Percentiles rank a stretch among this genome's conserved stretches.
These are phyloP conservation scores for Monoplex corrugatus DNA, from an alignment of 2,888 invertebrate genomes.

Conservation along the genomic window DNA sequence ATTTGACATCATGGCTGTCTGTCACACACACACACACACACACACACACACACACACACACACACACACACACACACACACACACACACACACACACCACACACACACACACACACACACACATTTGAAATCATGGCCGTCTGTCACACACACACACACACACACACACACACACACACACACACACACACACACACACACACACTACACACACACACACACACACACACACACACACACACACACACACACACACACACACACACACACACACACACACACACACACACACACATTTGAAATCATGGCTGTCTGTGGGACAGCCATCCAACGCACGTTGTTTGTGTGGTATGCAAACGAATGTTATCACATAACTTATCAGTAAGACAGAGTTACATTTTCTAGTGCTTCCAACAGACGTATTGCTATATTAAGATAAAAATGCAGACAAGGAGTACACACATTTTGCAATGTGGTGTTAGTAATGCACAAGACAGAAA, in stretches of 20 bases:
- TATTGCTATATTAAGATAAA: no score
- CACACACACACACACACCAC: not conserved
- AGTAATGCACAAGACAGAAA: no score
- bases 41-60: not conserved
- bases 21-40: not conserved
- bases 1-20: not conserved
- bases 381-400: no score
- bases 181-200: conserved; percentile 1
- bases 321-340: no score
- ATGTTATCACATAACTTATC: no score
- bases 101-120: conserved; percentile 1
- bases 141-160: not conserved
- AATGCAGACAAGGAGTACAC: no score
- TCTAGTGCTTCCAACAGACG: no score
- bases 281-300: not conserved
- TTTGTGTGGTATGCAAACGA: no score
- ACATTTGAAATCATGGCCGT: not conserved
- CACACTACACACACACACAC: not conserved
- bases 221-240: not conserved
- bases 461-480: no score
- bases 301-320: no score
- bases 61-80: not conserved
- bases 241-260: not conserved
- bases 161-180: not conserved
- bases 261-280: no score